Percentiles rank a stretch among this genome's conserved stretches.
phyloP scores from a whole-genome alignment of 2,797 vertebrate genomes.

The Morelia viridis region DNA sequence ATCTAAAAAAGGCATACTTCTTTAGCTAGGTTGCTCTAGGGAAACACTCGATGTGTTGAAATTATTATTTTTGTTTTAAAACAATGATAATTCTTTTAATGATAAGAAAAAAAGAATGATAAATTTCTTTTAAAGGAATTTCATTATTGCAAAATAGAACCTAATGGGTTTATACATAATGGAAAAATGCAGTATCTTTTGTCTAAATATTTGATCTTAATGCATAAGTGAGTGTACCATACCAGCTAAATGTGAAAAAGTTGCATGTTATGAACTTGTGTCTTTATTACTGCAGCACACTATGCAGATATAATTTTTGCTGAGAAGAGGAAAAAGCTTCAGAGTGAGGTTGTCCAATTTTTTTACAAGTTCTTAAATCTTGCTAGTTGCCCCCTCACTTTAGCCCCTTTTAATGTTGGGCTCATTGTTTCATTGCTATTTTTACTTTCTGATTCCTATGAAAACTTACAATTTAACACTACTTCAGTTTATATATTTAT shows the following conservation, averaged over 20 bases:
- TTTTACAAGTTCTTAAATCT: conserved; percentile 33
- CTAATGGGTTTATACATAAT: conserved; percentile 37
- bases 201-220: conserved; percentile 48
- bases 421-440: conserved; percentile 21
- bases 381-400: conserved; percentile 43
- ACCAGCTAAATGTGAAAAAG: conserved; percentile 57
- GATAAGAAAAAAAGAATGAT: too few species aligned
- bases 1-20: conserved; percentile 46
- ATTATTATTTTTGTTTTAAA: conserved; percentile 39
- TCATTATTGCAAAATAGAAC: conserved; percentile 40
- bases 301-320: conserved; percentile 26
- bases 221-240: conserved; percentile 55
- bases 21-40: conserved; percentile 44
- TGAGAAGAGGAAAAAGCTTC: conserved; percentile 47
- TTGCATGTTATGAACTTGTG: conserved; percentile 38
- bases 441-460: conserved; percentile 54
- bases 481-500: neutral
- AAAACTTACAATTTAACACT: conserved; percentile 55
- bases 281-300: conserved; percentile 49
- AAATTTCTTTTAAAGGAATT: conserved; percentile 9
- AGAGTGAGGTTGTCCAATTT: conserved; percentile 32
- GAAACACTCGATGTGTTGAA: conserved; percentile 36
- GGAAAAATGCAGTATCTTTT: conserved; percentile 49
- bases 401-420: neutral
- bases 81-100: conserved; percentile 29